These are phyloP conservation scores for Dorcus hopei DNA, from an alignment of 2,888 invertebrate genomes.

Conservation along the genomic window DNA sequence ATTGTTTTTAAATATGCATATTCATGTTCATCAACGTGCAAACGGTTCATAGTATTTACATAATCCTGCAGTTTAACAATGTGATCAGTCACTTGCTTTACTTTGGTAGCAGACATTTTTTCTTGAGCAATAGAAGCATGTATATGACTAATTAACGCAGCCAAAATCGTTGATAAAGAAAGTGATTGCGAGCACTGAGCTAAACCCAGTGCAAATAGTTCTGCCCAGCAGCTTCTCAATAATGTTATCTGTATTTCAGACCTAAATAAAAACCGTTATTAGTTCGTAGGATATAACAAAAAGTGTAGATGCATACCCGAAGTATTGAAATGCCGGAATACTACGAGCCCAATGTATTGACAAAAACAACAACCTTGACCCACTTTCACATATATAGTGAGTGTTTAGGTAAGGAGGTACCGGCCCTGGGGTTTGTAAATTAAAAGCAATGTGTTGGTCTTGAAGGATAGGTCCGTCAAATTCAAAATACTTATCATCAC, in stretches of 20 bases:
- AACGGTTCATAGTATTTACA: constrained; percentile 67
- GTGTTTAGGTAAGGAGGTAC: constrained; percentile 87
- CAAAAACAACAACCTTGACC: constrained; percentile 85
- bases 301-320: constrained; percentile 58
- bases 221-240: constrained; percentile 87
- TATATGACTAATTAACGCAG: constrained; percentile 77
- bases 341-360: constrained; percentile 88
- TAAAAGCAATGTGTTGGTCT: constrained; percentile 69
- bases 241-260: constrained; percentile 79
- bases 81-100: constrained; percentile 68
- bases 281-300: not conserved
- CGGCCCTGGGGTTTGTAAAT: constrained; percentile 72
- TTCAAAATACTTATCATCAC: constrained; percentile 45
- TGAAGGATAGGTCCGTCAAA: constrained; percentile 63
- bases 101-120: constrained; percentile 72
- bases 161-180: constrained; percentile 76
- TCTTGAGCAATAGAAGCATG: constrained; percentile 71
- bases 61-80: constrained; percentile 75
- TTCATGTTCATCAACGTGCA: constrained; percentile 79
- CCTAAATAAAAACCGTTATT: constrained; percentile 51
- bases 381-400: constrained; percentile 94
- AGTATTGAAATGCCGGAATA: constrained; percentile 75
- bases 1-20: constrained; percentile 85
- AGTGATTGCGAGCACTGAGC: constrained; percentile 80
- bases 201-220: constrained; percentile 85